These are phyloP conservation scores for Lepus americanus DNA, from an alignment of 2,113 vertebrate genomes.

Conservation along the genomic window DNA sequence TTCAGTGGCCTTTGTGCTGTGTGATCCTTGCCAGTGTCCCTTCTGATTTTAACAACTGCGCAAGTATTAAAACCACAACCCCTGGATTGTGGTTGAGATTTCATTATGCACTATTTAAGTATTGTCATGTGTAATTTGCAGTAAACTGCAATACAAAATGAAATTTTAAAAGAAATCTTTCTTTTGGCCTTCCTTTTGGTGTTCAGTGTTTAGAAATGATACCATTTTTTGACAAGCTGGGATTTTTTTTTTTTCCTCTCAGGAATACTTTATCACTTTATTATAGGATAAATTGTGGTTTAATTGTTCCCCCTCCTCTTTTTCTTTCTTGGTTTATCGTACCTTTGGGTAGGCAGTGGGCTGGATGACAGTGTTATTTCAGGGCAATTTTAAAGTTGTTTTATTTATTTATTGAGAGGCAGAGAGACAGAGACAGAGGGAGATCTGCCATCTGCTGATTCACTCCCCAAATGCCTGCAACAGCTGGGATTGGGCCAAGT, in stretches of 20 bases:
- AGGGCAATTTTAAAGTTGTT: neutral
- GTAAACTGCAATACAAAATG: slow-evolving; percentile 49
- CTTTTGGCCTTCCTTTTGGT: neutral
- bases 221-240: neutral
- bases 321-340: neutral
- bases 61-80: slow-evolving; percentile 79
- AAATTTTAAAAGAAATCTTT: neutral
- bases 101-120: slow-evolving; percentile 77
- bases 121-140: slow-evolving; percentile 80
- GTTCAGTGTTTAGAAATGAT: neutral
- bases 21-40: slow-evolving; percentile 51
- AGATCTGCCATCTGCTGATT: too few species aligned
- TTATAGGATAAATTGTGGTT: neutral
- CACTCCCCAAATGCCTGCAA: too few species aligned
- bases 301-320: neutral
- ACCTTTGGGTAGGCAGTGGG: neutral
- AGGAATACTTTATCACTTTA: neutral
- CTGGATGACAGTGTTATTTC: neutral
- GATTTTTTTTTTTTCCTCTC: neutral
- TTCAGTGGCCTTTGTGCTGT: slow-evolving; percentile 26
- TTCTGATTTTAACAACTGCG: slow-evolving; percentile 79
- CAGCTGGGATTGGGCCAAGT: too few species aligned
- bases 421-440: too few species aligned
- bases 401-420: too few species aligned
- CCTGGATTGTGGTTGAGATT: slow-evolving; percentile 81